A percentile compares a stretch with the other conserved stretches of the same genome.
These are phyloP conservation scores for Campoletis raptor DNA, from an alignment of 2,888 invertebrate species.

Conservation along the genomic window DNA sequence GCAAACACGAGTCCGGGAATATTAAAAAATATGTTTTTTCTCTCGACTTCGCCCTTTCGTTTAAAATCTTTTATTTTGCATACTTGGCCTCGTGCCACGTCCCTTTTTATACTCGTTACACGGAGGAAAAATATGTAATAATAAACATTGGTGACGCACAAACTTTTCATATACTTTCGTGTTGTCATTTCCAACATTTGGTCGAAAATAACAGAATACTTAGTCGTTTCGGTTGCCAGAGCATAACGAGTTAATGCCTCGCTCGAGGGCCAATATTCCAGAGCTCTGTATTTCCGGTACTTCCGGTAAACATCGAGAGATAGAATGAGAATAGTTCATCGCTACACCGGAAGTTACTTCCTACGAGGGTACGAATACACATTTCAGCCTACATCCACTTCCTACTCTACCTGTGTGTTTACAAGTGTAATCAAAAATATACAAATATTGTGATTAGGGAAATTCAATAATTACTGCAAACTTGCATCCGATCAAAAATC, in stretches of 20 bases:
- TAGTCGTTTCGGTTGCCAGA: constrained; percentile 45
- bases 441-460: neutral
- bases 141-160: constrained; percentile 34
- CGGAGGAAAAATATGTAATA: constrained; percentile 43
- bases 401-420: constrained; percentile 10
- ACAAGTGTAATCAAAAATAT: neutral
- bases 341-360: constrained; percentile 70
- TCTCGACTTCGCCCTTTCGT: neutral
- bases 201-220: constrained; percentile 42
- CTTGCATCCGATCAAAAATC: constrained; percentile 2
- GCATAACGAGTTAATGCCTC: constrained; percentile 62
- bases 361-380: constrained; percentile 66
- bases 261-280: constrained; percentile 44
- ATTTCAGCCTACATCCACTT: constrained; percentile 59
- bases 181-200: constrained; percentile 3
- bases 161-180: constrained; percentile 21
- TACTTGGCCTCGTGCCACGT: neutral
- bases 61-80: neutral
- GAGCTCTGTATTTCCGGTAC: constrained; percentile 60
- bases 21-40: neutral
- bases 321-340: neutral
- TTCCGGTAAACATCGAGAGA: constrained; percentile 65
- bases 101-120: constrained; percentile 19
- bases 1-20: neutral
- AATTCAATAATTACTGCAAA: constrained; percentile 3